Conservation (phyloP, 2,797 vertebrate genomes). For the Rhincodon typus region DNA sequence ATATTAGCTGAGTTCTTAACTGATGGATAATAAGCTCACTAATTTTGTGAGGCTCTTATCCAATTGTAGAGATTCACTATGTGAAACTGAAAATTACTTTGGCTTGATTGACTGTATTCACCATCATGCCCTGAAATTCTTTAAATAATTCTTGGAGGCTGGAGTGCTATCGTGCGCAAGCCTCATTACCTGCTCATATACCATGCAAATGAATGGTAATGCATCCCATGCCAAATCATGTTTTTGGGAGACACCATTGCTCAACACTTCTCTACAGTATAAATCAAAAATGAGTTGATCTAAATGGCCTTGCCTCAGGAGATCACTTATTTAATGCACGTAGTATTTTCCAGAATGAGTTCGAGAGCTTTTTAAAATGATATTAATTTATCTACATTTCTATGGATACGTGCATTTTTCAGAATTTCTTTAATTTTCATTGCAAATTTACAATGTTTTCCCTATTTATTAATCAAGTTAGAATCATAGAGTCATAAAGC, state of each 20-base stretch:
- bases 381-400: neutral
- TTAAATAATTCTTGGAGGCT: neutral
- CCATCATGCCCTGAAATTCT: neutral
- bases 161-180: neutral
- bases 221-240: neutral
- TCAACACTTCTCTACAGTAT: neutral
- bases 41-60: neutral
- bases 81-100: neutral
- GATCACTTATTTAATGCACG: neutral
- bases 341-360: neutral
- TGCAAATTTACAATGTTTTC: neutral
- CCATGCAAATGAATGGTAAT: neutral
- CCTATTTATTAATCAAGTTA: too few relatives aligned
- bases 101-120: neutral
- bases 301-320: neutral
- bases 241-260: neutral
- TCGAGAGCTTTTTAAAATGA: neutral
- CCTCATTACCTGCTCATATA: slow-evolving; percentile 12
- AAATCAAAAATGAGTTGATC: neutral
- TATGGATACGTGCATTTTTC: neutral
- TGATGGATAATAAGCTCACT: neutral
- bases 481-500: too few relatives aligned
- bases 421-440: neutral
- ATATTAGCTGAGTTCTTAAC: neutral
- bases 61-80: neutral